Percentiles rank a stretch among this genome's conserved stretches.
These are phyloP conservation scores for Cephalopachus bancanus DNA, from an alignment of 2,797 vertebrate species.

Conservation along the genomic window DNA sequence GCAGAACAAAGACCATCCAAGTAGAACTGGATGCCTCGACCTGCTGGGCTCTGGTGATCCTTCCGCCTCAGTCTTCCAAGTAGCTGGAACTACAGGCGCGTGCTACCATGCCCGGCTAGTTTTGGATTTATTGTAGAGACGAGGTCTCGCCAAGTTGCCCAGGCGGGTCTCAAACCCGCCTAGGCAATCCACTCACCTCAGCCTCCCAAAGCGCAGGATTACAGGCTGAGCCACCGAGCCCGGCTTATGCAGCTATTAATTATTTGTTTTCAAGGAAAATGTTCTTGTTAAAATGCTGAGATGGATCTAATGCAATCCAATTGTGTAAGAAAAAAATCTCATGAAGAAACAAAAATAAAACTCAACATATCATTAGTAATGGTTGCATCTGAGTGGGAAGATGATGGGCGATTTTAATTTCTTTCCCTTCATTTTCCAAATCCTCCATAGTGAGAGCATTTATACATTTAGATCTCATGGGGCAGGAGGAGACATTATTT, in stretches of 20 bases:
- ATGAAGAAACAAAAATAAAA: background rate
- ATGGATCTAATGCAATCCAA: background rate
- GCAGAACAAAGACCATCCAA: background rate
- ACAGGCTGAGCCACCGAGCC: no score
- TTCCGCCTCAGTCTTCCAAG: no score
- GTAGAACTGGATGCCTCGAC: background rate
- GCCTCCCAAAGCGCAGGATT: no score
- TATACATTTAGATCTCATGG: conserved; percentile 41
- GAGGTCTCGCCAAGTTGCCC: no score
- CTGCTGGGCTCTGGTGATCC: no score
- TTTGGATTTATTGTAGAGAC: no score
- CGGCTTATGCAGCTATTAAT: background rate
- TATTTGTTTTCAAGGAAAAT: conserved; percentile 41
- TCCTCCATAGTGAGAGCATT: conserved; percentile 29
- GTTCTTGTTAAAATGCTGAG: background rate
- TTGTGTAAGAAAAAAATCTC: background rate
- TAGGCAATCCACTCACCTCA: no score
- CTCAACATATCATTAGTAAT: background rate
- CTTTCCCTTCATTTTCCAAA: conserved; percentile 38
- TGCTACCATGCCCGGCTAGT: no score
- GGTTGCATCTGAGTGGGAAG: background rate
- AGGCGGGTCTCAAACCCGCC: no score
- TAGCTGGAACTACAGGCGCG: no score
- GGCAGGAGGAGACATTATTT: background rate
- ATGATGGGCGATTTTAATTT: background rate